Conservation (phyloP, 2,797 vertebrate species). For the Lepilemur septentrionalis region DNA sequence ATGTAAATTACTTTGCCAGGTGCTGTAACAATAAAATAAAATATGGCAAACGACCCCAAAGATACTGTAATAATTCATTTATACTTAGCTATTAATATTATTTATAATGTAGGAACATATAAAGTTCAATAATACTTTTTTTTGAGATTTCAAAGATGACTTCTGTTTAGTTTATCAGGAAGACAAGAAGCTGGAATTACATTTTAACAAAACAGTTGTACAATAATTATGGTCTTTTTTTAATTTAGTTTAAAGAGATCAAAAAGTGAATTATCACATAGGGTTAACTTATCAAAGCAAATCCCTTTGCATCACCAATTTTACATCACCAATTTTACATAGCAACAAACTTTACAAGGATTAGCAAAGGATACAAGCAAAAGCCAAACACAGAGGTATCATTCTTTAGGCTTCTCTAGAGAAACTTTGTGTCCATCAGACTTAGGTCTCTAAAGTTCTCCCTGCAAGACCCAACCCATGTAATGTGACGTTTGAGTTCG, state of each 20-base stretch:
- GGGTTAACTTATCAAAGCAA: background rate
- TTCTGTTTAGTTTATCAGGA: background rate
- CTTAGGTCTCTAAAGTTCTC: background rate
- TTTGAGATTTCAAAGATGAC: background rate
- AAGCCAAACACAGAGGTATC: background rate
- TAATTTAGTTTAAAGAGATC: background rate
- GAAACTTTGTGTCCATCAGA: background rate
- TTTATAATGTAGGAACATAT: background rate
- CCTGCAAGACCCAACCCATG: accelerated
- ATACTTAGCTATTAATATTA: background rate
- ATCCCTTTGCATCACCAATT: background rate
- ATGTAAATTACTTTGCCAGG: background rate
- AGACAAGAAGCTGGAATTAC: background rate
- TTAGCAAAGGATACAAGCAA: background rate
- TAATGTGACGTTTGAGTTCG: background rate
- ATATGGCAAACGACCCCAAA: background rate
- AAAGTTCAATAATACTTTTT: background rate
- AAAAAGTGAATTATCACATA: background rate
- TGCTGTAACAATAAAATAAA: background rate
- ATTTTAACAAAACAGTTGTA: background rate
- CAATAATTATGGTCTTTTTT: background rate
- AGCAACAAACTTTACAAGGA: background rate
- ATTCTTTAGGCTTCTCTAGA: background rate
- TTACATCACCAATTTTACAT: background rate
- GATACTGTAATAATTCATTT: background rate